phyloP scores from a whole-genome alignment of 2,113 vertebrate genomes.

The Lamprologus callipterus region DNA sequence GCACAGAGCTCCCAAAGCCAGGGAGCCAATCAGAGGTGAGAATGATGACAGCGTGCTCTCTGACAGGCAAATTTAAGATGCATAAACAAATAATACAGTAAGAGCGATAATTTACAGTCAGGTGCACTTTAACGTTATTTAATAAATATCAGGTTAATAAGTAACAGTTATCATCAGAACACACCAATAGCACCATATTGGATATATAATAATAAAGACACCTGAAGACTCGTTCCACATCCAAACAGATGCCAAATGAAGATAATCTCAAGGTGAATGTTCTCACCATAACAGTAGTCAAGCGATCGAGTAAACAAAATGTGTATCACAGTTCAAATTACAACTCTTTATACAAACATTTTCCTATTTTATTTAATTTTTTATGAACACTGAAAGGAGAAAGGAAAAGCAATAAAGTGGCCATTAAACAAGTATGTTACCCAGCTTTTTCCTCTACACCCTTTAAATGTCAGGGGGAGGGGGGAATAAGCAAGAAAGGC shows the following conservation, averaged over 20 bases:
- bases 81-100: not conserved
- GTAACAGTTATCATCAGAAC: not conserved
- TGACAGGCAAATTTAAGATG: not conserved
- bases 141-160: not conserved
- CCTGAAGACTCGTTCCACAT: not conserved
- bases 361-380: not conserved
- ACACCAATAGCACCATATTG: not conserved
- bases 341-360: not conserved
- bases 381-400: not conserved
- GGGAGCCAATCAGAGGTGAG: constrained; percentile 90
- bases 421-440: not conserved
- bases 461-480: not conserved
- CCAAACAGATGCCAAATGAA: not conserved
- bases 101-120: not conserved
- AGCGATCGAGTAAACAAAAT: not conserved
- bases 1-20: constrained; percentile 81
- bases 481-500: not conserved
- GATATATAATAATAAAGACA: not conserved
- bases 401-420: not conserved
- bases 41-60: not conserved
- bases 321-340: not conserved
- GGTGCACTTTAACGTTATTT: not conserved
- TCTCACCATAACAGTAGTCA: not conserved
- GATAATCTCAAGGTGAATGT: not conserved
- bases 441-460: not conserved